A percentile compares a stretch with the other conserved stretches of the same genome.
Evolutionary conservation across 1,140 invertebrate genomes (phyloP).

Genomic region (Halyomorpha halys): DNA sequence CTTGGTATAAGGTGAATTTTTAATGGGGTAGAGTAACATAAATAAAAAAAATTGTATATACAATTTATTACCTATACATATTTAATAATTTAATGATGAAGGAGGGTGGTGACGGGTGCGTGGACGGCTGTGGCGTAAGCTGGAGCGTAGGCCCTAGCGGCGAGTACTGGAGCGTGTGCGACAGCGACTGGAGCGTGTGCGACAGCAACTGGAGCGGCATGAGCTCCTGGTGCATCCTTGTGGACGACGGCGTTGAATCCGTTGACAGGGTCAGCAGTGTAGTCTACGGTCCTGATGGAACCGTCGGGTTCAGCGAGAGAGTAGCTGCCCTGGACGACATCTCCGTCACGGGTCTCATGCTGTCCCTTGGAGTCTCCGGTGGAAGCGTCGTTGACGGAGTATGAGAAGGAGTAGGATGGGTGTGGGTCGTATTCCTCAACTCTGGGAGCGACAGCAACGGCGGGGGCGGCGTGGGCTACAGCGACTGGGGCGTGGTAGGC

Average conservation of each 20-base stretch:
- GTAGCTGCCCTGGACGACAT: conserved; percentile 43
- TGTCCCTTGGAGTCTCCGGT: conserved; percentile 43
- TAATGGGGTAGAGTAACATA: too few relatives aligned
- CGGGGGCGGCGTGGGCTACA: not conserved
- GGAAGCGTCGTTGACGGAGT: conserved; percentile 41
- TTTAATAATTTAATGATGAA: too few relatives aligned
- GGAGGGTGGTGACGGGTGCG: too few relatives aligned
- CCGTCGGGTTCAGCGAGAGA: conserved; percentile 47
- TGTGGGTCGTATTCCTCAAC: conserved; percentile 30
- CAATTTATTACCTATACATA: too few relatives aligned
- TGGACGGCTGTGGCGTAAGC: not conserved
- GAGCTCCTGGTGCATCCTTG: conserved; percentile 30
- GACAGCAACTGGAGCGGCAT: conserved; percentile 1
- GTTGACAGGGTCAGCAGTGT: conserved; percentile 47
- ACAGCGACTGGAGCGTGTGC: not conserved
- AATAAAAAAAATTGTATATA: too few relatives aligned
- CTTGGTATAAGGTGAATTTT: too few relatives aligned
- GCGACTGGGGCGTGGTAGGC: too few relatives aligned
- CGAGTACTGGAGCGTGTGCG: not conserved
- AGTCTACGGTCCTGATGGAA: conserved; percentile 46
- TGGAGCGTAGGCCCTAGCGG: not conserved
- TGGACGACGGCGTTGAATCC: conserved; percentile 49
- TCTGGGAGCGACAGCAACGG: not conserved
- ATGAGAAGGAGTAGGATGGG: conserved; percentile 42
- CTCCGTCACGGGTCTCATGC: conserved; percentile 41